Conservation (phyloP, 1,140 invertebrate species). For the Brachionus sp. region DNA sequence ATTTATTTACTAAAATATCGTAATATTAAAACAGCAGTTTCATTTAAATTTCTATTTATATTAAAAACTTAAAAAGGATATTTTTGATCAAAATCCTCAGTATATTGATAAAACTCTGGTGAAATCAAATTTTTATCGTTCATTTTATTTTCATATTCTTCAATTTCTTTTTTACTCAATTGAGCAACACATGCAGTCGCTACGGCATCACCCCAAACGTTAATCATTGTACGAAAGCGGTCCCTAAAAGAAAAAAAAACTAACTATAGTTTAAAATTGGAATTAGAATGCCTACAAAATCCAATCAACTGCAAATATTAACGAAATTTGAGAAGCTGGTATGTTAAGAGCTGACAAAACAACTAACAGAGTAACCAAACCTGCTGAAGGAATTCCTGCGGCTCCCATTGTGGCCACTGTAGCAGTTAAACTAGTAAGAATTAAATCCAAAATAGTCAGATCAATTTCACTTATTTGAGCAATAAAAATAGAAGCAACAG, state of each 20-base stretch:
- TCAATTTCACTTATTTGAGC: slow-evolving; percentile 17
- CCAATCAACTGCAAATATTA: slow-evolving; percentile 69
- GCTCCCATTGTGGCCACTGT: slow-evolving; percentile 86
- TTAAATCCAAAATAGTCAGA: not conserved
- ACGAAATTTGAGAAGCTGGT: slow-evolving; percentile 65
- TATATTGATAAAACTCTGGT: not conserved
- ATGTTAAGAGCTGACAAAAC: slow-evolving; percentile 75
- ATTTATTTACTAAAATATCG: not conserved
- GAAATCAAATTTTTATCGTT: not conserved
- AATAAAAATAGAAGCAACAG: slow-evolving; percentile 57
- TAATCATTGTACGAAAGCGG: slow-evolving; percentile 90
- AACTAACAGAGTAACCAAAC: slow-evolving; percentile 74
- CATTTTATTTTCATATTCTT: slow-evolving; percentile 47
- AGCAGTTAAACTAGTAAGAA: slow-evolving; percentile 68
- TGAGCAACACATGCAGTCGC: slow-evolving; percentile 87
- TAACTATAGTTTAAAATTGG: not conserved
- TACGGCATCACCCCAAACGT: slow-evolving; percentile 88
- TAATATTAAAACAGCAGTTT: no score
- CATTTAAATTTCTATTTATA: not conserved
- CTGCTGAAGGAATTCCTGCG: slow-evolving; percentile 86
- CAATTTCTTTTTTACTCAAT: slow-evolving; percentile 76
- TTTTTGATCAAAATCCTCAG: not conserved
- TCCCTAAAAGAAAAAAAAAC: slow-evolving; percentile 60
- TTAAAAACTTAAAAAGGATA: not conserved
- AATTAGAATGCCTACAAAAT: slow-evolving; percentile 61